Percentiles rank a stretch among this genome's conserved stretches.
Evolutionary conservation across 2,113 vertebrate species (phyloP).

Genomic region (Aythya baeri): DNA sequence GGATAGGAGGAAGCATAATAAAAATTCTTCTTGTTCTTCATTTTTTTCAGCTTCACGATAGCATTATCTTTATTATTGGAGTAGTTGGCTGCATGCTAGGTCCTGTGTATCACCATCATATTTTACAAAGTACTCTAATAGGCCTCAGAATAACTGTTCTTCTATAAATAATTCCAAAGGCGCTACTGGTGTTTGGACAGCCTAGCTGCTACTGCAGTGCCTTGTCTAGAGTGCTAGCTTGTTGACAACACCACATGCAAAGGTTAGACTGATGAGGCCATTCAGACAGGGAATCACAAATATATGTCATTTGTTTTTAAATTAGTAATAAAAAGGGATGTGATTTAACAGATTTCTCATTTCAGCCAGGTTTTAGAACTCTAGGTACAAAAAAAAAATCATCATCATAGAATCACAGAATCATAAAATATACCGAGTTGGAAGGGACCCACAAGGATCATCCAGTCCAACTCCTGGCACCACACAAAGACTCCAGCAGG

Average conservation of each 20-base stretch:
- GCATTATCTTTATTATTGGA: background rate
- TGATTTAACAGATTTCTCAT: background rate
- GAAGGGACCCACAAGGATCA: too few relatives aligned
- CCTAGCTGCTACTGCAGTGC: rapidly evolving
- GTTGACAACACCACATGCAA: background rate
- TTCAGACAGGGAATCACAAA: background rate
- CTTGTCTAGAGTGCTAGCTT: background rate
- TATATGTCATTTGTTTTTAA: background rate
- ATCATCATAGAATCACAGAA: too few relatives aligned
- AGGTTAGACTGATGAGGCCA: background rate
- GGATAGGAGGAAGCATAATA: background rate
- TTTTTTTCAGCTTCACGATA: background rate
- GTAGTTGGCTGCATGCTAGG: background rate
- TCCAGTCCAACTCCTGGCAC: too few relatives aligned
- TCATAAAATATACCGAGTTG: too few relatives aligned
- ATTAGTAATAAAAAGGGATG: background rate
- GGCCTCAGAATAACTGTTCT: background rate
- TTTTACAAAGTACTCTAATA: background rate
- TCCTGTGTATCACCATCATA: background rate
- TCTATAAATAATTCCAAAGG: background rate
- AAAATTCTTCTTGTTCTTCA: background rate
- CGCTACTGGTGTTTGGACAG: background rate
- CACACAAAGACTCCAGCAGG: too few relatives aligned
- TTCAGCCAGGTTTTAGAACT: background rate
- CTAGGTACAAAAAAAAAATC: background rate